These are phyloP conservation scores for Elgonia sp. DNA, from an alignment of 2,888 invertebrate species.

Conservation along the genomic window DNA sequence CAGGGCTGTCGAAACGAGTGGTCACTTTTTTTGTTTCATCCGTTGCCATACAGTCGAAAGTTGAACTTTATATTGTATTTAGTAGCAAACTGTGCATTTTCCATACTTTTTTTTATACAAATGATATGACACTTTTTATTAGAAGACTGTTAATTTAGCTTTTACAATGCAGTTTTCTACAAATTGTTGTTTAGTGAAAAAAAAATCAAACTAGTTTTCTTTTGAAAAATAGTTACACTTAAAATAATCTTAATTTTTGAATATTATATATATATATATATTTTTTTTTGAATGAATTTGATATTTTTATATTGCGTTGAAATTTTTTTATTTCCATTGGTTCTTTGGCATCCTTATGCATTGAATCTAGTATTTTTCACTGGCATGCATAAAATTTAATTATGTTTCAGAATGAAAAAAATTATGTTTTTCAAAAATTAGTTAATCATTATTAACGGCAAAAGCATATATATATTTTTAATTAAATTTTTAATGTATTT, in stretches of 20 bases:
- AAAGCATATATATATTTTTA: not conserved
- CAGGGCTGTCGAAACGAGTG: constrained; percentile 19
- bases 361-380: not conserved
- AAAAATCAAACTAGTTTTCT: too few relatives aligned
- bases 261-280: too few relatives aligned
- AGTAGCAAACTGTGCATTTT: not conserved
- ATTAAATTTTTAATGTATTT: too few relatives aligned
- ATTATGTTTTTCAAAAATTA: not conserved
- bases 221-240: not conserved
- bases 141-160: not conserved
- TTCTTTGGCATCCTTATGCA: constrained; percentile 34
- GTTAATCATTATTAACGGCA: not conserved
- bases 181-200: too few relatives aligned
- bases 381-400: constrained; percentile 14
- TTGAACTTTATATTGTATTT: constrained; percentile 2
- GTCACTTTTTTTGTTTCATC: constrained; percentile 8
- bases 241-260: too few relatives aligned
- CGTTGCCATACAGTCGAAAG: not conserved
- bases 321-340: constrained; percentile 18
- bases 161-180: not conserved
- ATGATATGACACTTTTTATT: not conserved
- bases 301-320: not conserved
- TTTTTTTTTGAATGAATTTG: not conserved
- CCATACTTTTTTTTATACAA: not conserved
- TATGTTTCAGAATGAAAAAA: not conserved